A percentile compares a stretch with the other conserved stretches of the same genome.
Evolutionary conservation across 2,888 invertebrate species (phyloP).

Genomic region (Xylophagus ater): DNA sequence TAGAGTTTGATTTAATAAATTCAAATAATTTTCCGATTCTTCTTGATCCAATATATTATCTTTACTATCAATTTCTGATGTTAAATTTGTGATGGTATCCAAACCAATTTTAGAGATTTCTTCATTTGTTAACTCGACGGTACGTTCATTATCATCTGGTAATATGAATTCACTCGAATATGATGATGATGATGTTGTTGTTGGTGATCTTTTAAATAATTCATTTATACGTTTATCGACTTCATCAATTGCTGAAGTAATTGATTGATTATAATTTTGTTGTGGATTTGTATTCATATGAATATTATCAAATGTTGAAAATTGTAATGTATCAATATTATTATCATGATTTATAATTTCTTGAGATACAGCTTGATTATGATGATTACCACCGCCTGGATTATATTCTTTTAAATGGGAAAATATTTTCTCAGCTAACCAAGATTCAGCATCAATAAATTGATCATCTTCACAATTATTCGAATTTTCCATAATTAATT

Average conservation of each 20-base stretch:
- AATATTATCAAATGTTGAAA: too few species aligned
- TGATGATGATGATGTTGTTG: too few species aligned
- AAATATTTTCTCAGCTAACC: constrained; percentile 26
- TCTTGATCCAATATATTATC: constrained; percentile 6
- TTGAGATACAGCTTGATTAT: not conserved
- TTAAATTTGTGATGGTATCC: constrained; percentile 4
- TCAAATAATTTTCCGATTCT: constrained; percentile 8
- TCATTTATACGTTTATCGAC: too few species aligned
- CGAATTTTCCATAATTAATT: too few species aligned
- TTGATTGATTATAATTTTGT: too few species aligned
- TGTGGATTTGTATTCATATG: not conserved
- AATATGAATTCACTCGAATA: too few species aligned
- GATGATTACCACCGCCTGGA: constrained; percentile 5
- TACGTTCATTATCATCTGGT: constrained; percentile 11
- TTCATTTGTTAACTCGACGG: not conserved
- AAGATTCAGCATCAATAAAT: constrained; percentile 21
- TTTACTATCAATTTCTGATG: not conserved
- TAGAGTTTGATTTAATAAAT: constrained; percentile 6
- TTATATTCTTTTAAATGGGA: constrained; percentile 26
- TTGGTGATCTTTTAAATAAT: too few species aligned
- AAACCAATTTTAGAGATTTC: constrained; percentile 4
- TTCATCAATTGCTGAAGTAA: too few species aligned
- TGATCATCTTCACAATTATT: constrained; percentile 30
- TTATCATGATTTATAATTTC: too few species aligned
- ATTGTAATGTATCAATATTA: not conserved